phyloP scores from a whole-genome alignment of 2,113 vertebrate genomes.

The Hypomesus transpacificus region DNA sequence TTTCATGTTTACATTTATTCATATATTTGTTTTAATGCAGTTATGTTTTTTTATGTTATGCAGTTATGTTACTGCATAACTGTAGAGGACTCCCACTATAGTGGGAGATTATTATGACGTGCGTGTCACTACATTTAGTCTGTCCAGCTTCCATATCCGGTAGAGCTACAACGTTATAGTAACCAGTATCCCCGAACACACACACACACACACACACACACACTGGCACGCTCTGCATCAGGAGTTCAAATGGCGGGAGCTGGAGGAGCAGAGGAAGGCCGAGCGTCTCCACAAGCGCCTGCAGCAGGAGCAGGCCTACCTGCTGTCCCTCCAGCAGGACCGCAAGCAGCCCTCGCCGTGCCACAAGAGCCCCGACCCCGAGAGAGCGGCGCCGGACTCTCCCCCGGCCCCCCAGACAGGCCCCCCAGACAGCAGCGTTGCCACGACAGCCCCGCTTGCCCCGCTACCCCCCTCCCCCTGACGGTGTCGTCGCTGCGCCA shows the following conservation, averaged over 20 bases:
- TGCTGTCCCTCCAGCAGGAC: conserved; percentile 89
- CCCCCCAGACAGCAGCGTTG: conserved; percentile 33
- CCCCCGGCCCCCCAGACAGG: conserved; percentile 29
- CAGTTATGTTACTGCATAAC: too few relatives aligned
- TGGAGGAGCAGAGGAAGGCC: conserved; percentile 93
- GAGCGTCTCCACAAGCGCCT: conserved; percentile 92
- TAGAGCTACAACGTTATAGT: background rate
- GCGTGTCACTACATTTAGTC: too few relatives aligned
- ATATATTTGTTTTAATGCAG: too few relatives aligned
- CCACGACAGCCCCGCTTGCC: conserved; percentile 21
- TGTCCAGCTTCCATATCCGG: too few relatives aligned
- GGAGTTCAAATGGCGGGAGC: conserved; percentile 97
- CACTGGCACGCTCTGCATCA: conserved; percentile 55
- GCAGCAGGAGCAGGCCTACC: conserved; percentile 94
- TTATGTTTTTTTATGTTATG: too few relatives aligned
- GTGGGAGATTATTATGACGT: too few relatives aligned
- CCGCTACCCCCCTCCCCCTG: background rate
- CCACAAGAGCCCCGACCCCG: conserved; percentile 40
- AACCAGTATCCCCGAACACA: background rate
- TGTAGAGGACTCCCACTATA: too few relatives aligned
- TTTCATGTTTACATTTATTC: too few relatives aligned
- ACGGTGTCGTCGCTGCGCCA: background rate
- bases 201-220: conserved; percentile 10
- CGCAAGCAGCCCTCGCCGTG: conserved; percentile 67
- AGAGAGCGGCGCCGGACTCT: background rate